Conservation (phyloP, 1,140 invertebrate genomes). For the Diuraphis noxia region DNA sequence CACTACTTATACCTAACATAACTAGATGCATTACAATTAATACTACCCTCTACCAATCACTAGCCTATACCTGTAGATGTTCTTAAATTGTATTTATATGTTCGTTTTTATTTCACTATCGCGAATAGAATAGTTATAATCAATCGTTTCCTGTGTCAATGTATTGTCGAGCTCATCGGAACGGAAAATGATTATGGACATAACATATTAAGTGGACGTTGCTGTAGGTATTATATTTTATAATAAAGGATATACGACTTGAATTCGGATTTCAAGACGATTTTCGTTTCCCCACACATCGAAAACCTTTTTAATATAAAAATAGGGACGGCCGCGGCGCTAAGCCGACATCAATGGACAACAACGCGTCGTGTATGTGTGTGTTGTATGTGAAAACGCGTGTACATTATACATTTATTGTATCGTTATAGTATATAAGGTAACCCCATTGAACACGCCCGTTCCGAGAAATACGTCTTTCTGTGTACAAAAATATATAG, state of each 20-base stretch:
- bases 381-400: not conserved
- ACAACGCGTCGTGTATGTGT: not conserved
- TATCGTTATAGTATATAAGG: slow-evolving; percentile 22
- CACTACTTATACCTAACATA: not conserved
- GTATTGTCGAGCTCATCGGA: not conserved
- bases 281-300: too few species aligned
- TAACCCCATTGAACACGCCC: slow-evolving; percentile 32
- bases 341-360: slow-evolving; percentile 43
- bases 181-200: not conserved
- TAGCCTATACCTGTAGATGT: not conserved
- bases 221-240: not conserved
- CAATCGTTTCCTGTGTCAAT: not conserved
- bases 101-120: not conserved
- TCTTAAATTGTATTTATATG: not conserved
- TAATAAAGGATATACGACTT: not conserved
- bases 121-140: not conserved
- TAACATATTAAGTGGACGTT: not conserved
- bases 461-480: slow-evolving; percentile 24
- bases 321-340: not conserved
- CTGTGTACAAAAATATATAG: not conserved
- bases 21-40: not conserved
- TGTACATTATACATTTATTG: not conserved
- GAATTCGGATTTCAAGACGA: not conserved
- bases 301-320: not conserved
- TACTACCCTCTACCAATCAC: not conserved